Evolutionary conservation across 92 coral and sea anemone species (phyloP).

Genomic region (Phenganax stokvisi): DNA sequence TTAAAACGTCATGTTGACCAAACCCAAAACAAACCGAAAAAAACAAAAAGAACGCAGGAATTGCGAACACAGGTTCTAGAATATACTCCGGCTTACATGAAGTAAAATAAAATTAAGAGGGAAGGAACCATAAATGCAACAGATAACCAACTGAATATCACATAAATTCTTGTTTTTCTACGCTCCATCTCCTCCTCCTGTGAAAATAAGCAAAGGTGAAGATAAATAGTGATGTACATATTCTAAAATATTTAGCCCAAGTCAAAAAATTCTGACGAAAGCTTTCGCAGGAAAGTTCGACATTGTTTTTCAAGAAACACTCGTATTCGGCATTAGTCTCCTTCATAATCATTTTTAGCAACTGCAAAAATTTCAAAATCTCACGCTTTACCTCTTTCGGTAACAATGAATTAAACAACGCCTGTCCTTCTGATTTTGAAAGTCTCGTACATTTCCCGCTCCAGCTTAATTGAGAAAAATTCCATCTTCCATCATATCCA

Average conservation of each 20-base stretch:
- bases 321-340: too few species aligned
- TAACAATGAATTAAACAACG: too few species aligned
- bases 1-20: neutral
- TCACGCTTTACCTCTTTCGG: too few species aligned
- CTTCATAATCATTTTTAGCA: too few species aligned
- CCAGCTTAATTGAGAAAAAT: neutral
- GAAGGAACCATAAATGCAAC: conserved; percentile 48
- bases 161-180: conserved; percentile 21
- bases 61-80: neutral
- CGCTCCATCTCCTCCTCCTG: neutral
- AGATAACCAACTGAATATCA: conserved; percentile 49
- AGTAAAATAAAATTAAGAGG: conserved; percentile 44
- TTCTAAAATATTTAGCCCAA: too few species aligned
- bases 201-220: neutral
- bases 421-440: neutral
- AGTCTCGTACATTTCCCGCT: conserved; percentile 4
- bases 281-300: too few species aligned
- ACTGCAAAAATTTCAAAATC: too few species aligned
- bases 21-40: neutral
- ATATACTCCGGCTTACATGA: conserved; percentile 36
- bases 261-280: too few species aligned
- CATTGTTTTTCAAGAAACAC: too few species aligned
- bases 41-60: neutral
- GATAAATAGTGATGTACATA: neutral
- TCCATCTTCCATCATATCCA: conserved; percentile 17